Evolutionary conservation across 1,140 invertebrate genomes (phyloP).

Genomic region (Drosophila ogumai): DNA sequence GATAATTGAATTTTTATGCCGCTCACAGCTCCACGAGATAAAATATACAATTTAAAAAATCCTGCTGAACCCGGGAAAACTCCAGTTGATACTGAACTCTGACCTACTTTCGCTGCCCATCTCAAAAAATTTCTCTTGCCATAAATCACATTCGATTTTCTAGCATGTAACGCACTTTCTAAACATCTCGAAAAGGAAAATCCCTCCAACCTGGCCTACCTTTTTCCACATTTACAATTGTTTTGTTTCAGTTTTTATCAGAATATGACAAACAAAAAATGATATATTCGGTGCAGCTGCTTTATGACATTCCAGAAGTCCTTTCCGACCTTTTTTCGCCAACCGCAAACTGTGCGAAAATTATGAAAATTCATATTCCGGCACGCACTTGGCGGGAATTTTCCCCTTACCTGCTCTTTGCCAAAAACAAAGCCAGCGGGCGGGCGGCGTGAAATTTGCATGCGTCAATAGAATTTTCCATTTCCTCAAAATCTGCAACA

Average conservation of each 20-base stretch:
- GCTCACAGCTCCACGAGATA: conserved; percentile 9
- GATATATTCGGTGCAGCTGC: conserved; percentile 54
- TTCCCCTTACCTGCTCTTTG: conserved; percentile 29
- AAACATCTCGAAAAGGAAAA: conserved; percentile 63
- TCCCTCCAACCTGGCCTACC: conserved; percentile 27
- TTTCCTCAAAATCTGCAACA: conserved; percentile 58
- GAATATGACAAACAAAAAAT: conserved; percentile 26
- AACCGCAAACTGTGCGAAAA: conserved; percentile 80
- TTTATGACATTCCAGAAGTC: conserved; percentile 57
- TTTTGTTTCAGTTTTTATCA: conserved; percentile 39
- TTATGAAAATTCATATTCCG: conserved; percentile 82
- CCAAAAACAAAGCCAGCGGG: conserved; percentile 56
- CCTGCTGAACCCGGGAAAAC: neutral
- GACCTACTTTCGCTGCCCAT: conserved; percentile 35
- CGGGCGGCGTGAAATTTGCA: conserved; percentile 72
- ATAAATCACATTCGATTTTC: conserved; percentile 65
- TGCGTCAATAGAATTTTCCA: conserved; percentile 66
- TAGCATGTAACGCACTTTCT: conserved; percentile 76
- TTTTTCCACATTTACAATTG: conserved; percentile 38
- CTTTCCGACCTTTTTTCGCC: conserved; percentile 28
- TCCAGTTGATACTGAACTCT: conserved; percentile 19
- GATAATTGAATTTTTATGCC: conserved; percentile 82
- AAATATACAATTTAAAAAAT: neutral
- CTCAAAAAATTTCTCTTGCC: conserved; percentile 31
- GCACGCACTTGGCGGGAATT: conserved; percentile 71